Evolutionary conservation across 2,113 vertebrate genomes (phyloP).

Genomic region (Nyctereutes procyonoides): DNA sequence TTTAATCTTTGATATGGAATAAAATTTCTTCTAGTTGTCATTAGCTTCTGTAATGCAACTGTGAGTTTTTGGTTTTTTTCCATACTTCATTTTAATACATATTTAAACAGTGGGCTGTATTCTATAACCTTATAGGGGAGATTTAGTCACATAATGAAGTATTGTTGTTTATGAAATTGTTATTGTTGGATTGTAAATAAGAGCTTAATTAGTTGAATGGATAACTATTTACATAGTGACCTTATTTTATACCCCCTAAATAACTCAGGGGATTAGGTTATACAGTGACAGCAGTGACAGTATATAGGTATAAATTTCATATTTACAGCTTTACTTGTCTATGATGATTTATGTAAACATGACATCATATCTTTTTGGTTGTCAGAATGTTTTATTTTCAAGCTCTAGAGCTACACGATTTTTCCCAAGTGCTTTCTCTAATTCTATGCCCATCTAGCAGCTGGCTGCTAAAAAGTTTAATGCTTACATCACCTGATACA

Average conservation of each 20-base stretch:
- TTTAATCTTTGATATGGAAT: conserved; percentile 73
- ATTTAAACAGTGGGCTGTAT: background rate
- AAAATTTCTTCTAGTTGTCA: conserved; percentile 46
- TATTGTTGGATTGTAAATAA: conserved; percentile 63
- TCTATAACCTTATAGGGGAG: background rate
- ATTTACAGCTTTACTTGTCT: conserved; percentile 42
- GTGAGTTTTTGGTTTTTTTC: background rate
- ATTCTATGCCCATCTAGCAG: conserved; percentile 10
- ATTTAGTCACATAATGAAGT: background rate
- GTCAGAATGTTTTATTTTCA: conserved; percentile 62
- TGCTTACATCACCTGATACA: background rate
- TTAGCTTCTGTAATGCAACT: conserved; percentile 66
- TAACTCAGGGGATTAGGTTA: conserved; percentile 23
- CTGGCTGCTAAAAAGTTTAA: conserved; percentile 33
- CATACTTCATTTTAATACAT: background rate
- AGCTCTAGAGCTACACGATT: background rate
- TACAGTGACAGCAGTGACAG: conserved; percentile 3
- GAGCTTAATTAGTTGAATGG: conserved; percentile 44
- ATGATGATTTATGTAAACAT: conserved; percentile 18
- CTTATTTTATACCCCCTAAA: conserved; percentile 57
- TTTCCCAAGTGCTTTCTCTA: background rate
- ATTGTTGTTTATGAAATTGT: conserved; percentile 41
- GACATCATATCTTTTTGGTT: conserved; percentile 41
- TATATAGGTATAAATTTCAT: conserved; percentile 55
- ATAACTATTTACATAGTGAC: conserved; percentile 55